These are phyloP conservation scores for Diadema setosum DNA, from an alignment of 35 echinoderm and acorn worm species.

Conservation along the genomic window DNA sequence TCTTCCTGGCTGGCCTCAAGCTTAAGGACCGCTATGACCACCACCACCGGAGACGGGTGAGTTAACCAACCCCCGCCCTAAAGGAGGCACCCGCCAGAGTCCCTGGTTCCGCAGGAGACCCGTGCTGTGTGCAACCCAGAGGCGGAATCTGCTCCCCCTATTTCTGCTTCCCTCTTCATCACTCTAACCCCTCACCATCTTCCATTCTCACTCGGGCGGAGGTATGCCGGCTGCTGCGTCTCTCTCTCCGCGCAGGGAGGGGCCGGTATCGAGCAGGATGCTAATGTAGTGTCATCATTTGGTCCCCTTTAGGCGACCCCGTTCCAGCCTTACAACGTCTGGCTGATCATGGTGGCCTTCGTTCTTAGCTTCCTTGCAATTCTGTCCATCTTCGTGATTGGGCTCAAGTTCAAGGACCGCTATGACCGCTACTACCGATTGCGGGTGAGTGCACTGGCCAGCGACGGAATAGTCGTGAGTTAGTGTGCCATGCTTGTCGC, in stretches of 20 bases:
- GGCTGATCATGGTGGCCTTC: neutral
- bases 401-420: neutral
- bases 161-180: too few relatives aligned
- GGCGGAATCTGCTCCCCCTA: neutral
- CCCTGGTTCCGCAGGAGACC: neutral
- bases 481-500: neutral
- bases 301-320: neutral
- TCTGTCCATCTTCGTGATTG: neutral
- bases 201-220: too few relatives aligned
- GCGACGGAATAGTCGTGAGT: neutral
- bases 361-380: neutral
- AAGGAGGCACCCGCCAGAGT: neutral
- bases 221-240: too few relatives aligned
- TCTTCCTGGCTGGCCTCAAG: conserved; percentile 32
- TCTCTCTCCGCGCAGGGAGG: too few relatives aligned
- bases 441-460: neutral
- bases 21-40: conserved; percentile 13
- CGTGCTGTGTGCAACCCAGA: neutral
- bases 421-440: neutral
- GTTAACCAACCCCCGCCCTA: neutral
- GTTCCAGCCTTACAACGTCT: neutral
- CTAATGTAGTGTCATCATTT: too few relatives aligned
- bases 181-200: too few relatives aligned
- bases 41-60: neutral
- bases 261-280: too few relatives aligned